Base-by-base conservation (phyloP, 2,113 vertebrate species). In the Hippolais icterina region DNA sequence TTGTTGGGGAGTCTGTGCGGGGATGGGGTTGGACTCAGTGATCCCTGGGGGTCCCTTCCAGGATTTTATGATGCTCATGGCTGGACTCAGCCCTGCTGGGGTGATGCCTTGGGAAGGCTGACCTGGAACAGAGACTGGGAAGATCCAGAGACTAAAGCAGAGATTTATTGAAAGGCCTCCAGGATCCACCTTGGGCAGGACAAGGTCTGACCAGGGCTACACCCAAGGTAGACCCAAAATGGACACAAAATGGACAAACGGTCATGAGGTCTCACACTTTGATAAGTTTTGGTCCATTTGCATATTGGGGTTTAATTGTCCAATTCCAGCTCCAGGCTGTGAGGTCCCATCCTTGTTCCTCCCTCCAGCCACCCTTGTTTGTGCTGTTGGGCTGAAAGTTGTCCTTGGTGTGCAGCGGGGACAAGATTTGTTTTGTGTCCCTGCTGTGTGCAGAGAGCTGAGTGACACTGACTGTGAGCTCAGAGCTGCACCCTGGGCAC, bases 21-120 rank as follows among this genome's bases (percentile, higher is more conserved):
- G 76, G 25, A 0, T 25, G 59, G 72, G 6, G 24, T 7, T n/a
- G 75, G 1, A 0, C 2, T 39, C 8, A 1, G 12, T 15, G 12
- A 5, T 72, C 42, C 75, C 5, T 80, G 35, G 0, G 59, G 22
- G 27, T 23, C 16, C 25, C 4, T 41, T 1, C 31, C 5, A 2
- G 35, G 57, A 56, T 56, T 72, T 49, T 23, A 6, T 20, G 18
- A 37, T 44, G 57, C 6, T 35, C 37, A 5, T 31, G 31, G 21
- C 44, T n/a, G 53, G 17, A 11, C 31, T 53, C 56, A 87, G 37
- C 42, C 56, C 24, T 33, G 18, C 78, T 49, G 33, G 33, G 20
- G 12, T 21, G 54, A n/a, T 56, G 33, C 21, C 54, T 57, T 15
- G 33, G 33, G 54, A n/a, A 57, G 13, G 33, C 54, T 57, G 54